phyloP scores from a whole-genome alignment of 1,140 invertebrate genomes.

The Drosophila pseudoananassae region DNA sequence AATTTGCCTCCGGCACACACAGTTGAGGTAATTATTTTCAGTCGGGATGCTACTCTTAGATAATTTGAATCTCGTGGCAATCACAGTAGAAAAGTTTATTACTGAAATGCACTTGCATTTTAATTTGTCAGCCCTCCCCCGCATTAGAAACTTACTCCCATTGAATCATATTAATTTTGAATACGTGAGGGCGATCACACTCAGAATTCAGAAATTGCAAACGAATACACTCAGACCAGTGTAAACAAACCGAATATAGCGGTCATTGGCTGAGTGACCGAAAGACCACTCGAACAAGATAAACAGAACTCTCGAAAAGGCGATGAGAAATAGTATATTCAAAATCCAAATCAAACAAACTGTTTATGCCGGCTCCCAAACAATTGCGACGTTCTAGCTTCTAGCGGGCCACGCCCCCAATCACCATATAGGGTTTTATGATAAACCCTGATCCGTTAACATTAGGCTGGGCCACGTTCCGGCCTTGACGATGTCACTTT shows the following conservation, averaged over 20 bases:
- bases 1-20: slow-evolving; percentile 8
- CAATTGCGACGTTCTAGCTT: slow-evolving; percentile 22
- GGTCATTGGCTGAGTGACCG: slow-evolving; percentile 36
- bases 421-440: slow-evolving; percentile 8
- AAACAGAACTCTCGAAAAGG: slow-evolving; percentile 21
- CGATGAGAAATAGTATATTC: slow-evolving; percentile 9
- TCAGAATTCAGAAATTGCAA: slow-evolving; percentile 7
- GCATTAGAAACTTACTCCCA: background rate
- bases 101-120: background rate
- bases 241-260: slow-evolving; percentile 46
- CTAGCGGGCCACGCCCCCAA: background rate
- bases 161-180: slow-evolving; percentile 18
- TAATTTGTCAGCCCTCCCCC: background rate
- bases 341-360: slow-evolving; percentile 32
- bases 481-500: slow-evolving; percentile 72
- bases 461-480: slow-evolving; percentile 46
- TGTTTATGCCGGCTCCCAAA: slow-evolving; percentile 22
- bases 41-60: slow-evolving; percentile 3
- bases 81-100: slow-evolving; percentile 1
- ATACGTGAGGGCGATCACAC: slow-evolving; percentile 4
- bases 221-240: slow-evolving; percentile 20
- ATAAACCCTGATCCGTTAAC: slow-evolving; percentile 43
- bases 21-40: slow-evolving; percentile 25
- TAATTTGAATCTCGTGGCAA: slow-evolving; percentile 1
- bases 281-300: slow-evolving; percentile 21